Evolutionary conservation across 2,797 vertebrate genomes (phyloP), one percentile per base, ranked within the genome.

Genomic region (Rhabdomys pumilio): DNA sequence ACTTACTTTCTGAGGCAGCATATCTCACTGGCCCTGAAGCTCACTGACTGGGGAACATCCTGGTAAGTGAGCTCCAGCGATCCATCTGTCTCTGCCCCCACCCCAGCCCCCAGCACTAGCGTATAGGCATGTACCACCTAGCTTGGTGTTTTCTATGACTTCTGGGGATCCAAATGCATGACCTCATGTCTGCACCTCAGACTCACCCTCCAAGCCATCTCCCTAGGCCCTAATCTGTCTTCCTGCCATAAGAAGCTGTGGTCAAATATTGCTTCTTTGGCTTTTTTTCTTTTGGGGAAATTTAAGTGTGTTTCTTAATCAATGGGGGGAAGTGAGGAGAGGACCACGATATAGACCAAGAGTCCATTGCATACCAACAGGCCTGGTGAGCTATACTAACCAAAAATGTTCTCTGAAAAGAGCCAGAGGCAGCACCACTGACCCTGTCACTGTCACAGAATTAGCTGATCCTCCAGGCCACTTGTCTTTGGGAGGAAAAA

Each of bases 211-310:
- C 53, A 22, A 87, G 22, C 67, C 50, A 12, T 41, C 50, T 55
- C 67, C 34, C 34, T 50, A n/a, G 10, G 47, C 20, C 65, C 44
- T 85, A 72, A 72, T 41, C 17, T 93, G 50, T 55, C 55, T 96
- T 69, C 69, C 61, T 76, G 82, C 65, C 7, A 89, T 80, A 94
- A 96, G 80, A 97, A 73, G 9, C 41, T 96, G 24, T 72, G 20
- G 67, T 59, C 85, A 53, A 57, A 55, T 55, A 85, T 65, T 57
- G 4, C 73, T 38, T 89, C 24, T 34, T 12, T 85, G 38, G 38
- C 92, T 91, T 53, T 22, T 22, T 12, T 29, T 11, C 95, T 86
- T 26, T 89, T 50, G 44, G 29, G 26, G 69, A 95, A 94, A 92
- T 91, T 72, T 81, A 75, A 88, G 59, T 17, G 55, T 24, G 0